These are phyloP conservation scores for Pachydiplax longipennis DNA, from an alignment of 2,888 invertebrate genomes.

Conservation along the genomic window DNA sequence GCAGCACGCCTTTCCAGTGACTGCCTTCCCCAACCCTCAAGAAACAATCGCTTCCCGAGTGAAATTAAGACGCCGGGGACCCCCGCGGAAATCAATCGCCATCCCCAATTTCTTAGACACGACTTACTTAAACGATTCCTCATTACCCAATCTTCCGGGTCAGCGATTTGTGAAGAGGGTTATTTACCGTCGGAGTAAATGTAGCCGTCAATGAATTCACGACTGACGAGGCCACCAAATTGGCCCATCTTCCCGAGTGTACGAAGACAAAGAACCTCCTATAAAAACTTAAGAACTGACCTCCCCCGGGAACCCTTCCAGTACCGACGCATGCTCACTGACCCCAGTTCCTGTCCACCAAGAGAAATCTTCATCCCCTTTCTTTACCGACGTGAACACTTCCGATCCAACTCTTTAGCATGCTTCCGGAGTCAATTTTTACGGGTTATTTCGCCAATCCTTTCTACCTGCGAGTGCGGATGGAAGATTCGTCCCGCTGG, in stretches of 20 bases:
- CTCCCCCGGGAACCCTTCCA: background rate
- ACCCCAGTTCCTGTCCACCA: conserved; percentile 20
- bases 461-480: background rate
- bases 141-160: background rate
- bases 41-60: no score
- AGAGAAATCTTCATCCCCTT: conserved; percentile 17
- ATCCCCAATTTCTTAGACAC: background rate
- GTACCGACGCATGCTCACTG: background rate
- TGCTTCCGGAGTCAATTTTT: background rate
- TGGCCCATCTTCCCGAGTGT: background rate
- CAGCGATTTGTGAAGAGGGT: background rate
- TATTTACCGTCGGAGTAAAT: background rate
- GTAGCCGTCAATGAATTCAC: background rate
- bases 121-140: background rate
- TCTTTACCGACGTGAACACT: background rate
- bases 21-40: no score
- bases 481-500: background rate
- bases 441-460: background rate
- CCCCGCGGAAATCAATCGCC: background rate
- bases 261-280: background rate
- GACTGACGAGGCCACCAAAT: conserved; percentile 2
- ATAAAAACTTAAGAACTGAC: background rate
- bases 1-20: no score
- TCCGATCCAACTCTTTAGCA: background rate
- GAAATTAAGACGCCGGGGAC: no score